Percentiles rank a stretch among this genome's conserved stretches.
Evolutionary conservation across 2,113 vertebrate species (phyloP).

Genomic region (Agapornis roseicollis): DNA sequence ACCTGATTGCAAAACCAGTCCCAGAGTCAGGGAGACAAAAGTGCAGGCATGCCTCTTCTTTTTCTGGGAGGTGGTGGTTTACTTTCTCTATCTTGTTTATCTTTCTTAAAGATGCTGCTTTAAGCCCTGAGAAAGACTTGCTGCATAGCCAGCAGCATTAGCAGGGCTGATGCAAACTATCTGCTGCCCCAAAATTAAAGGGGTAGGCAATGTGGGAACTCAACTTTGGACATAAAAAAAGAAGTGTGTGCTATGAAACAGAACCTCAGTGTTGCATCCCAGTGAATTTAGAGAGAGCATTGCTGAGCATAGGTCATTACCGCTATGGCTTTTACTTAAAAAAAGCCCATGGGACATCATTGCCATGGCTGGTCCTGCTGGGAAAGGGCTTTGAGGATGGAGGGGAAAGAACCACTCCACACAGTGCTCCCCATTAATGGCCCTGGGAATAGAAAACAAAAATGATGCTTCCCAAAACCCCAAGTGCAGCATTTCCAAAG

Average conservation of each 20-base stretch:
- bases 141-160: neutral
- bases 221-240: neutral
- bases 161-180: neutral
- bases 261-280: neutral
- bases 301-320: neutral
- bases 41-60: neutral
- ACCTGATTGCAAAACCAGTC: neutral
- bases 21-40: neutral
- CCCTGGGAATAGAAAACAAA: neutral
- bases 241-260: fast-evolving
- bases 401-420: fast-evolving
- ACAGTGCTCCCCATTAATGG: fast-evolving
- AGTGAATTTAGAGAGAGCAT: neutral
- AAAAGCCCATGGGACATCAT: neutral
- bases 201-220: neutral
- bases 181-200: neutral
- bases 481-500: neutral
- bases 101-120: neutral
- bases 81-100: neutral
- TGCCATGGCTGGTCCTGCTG: neutral
- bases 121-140: neutral
- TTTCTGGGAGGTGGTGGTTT: neutral
- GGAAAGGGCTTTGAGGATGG: neutral
- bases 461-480: neutral
- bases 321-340: fast-evolving